Evolutionary conservation across 2,797 vertebrate species (phyloP).

Genomic region (Austrolebias charrua): DNA sequence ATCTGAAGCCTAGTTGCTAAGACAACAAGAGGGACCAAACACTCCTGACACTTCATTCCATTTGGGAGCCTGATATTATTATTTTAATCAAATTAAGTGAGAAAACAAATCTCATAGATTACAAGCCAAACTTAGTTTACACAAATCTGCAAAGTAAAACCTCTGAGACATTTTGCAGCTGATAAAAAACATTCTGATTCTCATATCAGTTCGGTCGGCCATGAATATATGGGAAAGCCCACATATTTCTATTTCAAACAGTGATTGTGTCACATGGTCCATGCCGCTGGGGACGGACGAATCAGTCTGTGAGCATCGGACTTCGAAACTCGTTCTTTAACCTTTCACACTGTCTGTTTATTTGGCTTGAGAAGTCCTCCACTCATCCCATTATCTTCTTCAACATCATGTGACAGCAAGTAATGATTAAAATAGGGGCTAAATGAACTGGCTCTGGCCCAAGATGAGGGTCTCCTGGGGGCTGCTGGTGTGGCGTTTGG

Average conservation of each 20-base stretch:
- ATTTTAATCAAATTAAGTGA: no score
- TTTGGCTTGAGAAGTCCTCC: slow-evolving; percentile 34
- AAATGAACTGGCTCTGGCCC: slow-evolving; percentile 57
- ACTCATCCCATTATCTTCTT: slow-evolving; percentile 48
- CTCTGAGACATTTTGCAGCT: slow-evolving; percentile 25
- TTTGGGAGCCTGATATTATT: not conserved
- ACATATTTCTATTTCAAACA: slow-evolving; percentile 54
- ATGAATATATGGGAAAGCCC: slow-evolving; percentile 68
- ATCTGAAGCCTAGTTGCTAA: slow-evolving; percentile 12
- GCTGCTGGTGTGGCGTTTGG: slow-evolving; percentile 40
- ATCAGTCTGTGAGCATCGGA: slow-evolving; percentile 56
- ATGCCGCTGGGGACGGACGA: slow-evolving; percentile 60
- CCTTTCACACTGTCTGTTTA: slow-evolving; percentile 69
- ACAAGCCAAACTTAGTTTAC: slow-evolving; percentile 39
- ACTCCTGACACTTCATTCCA: not conserved
- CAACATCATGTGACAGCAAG: slow-evolving; percentile 34
- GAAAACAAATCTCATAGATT: slow-evolving; percentile 17
- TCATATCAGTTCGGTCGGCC: slow-evolving; percentile 58
- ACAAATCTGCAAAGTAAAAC: slow-evolving; percentile 37
- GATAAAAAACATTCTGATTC: slow-evolving; percentile 58
- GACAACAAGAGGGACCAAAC: slow-evolving; percentile 24
- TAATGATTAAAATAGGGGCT: slow-evolving; percentile 28
- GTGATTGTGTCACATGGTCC: slow-evolving; percentile 56
- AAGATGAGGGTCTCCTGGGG: slow-evolving; percentile 50
- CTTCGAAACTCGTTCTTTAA: slow-evolving; percentile 43